phyloP scores from a whole-genome alignment of 2,113 vertebrate genomes.

The Sigmodon hispidus region DNA sequence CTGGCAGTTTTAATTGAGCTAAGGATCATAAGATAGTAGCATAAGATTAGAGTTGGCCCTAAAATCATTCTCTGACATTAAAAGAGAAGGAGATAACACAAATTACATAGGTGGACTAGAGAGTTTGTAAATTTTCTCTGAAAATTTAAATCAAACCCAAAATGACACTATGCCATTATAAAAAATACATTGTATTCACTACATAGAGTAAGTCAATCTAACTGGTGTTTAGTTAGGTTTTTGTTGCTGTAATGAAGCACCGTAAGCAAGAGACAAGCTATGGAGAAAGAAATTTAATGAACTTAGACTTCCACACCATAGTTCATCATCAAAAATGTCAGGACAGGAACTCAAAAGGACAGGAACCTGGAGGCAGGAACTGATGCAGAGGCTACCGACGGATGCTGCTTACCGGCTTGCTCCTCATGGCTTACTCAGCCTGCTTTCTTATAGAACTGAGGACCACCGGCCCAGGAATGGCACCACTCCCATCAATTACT shows the following conservation, averaged over 20 bases:
- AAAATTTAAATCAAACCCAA: not conserved
- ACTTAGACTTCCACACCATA: not conserved
- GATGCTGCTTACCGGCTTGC: not conserved
- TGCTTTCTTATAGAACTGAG: not conserved
- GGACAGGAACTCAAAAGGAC: not conserved
- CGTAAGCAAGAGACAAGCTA: not conserved
- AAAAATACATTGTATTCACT: not conserved
- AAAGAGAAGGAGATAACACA: not conserved
- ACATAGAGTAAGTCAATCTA: not conserved
- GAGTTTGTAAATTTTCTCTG: not conserved
- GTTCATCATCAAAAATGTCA: not conserved
- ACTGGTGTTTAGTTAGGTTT: not conserved
- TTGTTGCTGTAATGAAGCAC: not conserved
- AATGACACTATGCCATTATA: not conserved
- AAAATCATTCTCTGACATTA: not conserved
- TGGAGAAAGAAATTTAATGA: not conserved
- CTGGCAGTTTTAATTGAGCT: not conserved
- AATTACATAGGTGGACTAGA: accelerated
- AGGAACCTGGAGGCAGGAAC: not conserved
- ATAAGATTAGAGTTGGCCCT: not conserved
- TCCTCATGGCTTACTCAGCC: not conserved
- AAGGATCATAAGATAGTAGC: not conserved
- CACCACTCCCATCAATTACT: not conserved
- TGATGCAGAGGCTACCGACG: not conserved
- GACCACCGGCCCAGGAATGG: not conserved